Evolutionary conservation across 2,113 vertebrate genomes (phyloP), one percentile per base, ranked within the genome.

Genomic region (Clinocottus analis): DNA sequence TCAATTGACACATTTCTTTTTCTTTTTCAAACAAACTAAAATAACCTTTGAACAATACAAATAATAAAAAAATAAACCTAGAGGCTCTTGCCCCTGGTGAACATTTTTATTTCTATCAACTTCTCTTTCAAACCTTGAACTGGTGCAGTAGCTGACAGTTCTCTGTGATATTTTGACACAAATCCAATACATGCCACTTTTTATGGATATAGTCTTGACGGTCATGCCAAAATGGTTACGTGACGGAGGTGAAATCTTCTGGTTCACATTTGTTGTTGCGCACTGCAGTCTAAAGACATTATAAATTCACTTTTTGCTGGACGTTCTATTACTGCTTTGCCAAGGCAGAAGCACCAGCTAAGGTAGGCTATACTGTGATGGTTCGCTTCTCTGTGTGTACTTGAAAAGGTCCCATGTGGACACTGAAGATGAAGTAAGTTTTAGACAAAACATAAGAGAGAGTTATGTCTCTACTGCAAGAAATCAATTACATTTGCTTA

Each of bases 401-500:
- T 75, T 87, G 33, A 73, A 81, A 90, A 80, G 68, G 60, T 37
- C 78, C 63, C 73, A 39, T 66, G 71, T 72, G 79, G 72, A 49
- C 43, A 56, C 59, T 55, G 70, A 75, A 72, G 77, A 89, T 89
- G 59, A 83, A 86, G 65, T 47, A 55, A 66, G 59, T 86, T 80
- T 77, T 27, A 31, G 56, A 79, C 73, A 25, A 56, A 83, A 79
- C 69, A 77, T 84, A 80, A 86, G 61, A 75, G 49, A 85, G 83
- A 87, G 45, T 74, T 71, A 88, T 82, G 67, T 51, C 59, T 80
- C 68, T 49, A 41, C 45, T 65, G 47, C 62, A 74, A 47, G 55
- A 84, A 79, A 89, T 86, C 82, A 80, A 89, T 91, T 86, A 73
- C 79, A 9, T 58, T 16, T 31, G 7, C 53, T 56, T 17, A 17